Evolutionary conservation across 1,140 invertebrate species (phyloP).

Genomic region (Sarcophaga peregrina): DNA sequence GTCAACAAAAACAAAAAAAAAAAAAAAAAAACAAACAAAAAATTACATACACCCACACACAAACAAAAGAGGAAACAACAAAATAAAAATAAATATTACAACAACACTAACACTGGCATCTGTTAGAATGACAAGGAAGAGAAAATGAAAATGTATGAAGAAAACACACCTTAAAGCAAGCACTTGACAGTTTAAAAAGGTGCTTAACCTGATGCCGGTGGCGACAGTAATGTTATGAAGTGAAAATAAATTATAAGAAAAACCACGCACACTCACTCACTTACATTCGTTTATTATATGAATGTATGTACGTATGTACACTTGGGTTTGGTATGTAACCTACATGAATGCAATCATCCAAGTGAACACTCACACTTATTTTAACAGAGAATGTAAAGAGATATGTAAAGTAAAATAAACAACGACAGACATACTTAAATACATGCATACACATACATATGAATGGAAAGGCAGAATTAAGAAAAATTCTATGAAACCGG

Average conservation of each 20-base stretch:
- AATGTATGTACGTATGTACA: too few relatives aligned
- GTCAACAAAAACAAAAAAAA: neutral
- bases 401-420: too few relatives aligned
- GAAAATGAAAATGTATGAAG: neutral
- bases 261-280: neutral
- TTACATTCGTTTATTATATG: too few relatives aligned
- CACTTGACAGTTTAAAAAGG: conserved; percentile 39
- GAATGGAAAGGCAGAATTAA: too few relatives aligned
- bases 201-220: conserved; percentile 39
- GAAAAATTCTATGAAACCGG: too few relatives aligned
- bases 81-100: neutral
- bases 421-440: too few relatives aligned
- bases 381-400: too few relatives aligned
- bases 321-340: too few relatives aligned
- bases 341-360: too few relatives aligned
- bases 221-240: conserved; percentile 38
- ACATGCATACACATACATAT: too few relatives aligned
- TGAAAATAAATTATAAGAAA: conserved; percentile 38
- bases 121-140: neutral
- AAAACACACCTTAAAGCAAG: conserved; percentile 36
- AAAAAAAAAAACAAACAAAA: neutral
- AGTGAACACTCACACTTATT: too few relatives aligned
- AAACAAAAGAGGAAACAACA: neutral
- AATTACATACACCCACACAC: neutral
- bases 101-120: neutral